Evolutionary conservation across 1,140 invertebrate species (phyloP).

Genomic region (Heliconius congener): DNA sequence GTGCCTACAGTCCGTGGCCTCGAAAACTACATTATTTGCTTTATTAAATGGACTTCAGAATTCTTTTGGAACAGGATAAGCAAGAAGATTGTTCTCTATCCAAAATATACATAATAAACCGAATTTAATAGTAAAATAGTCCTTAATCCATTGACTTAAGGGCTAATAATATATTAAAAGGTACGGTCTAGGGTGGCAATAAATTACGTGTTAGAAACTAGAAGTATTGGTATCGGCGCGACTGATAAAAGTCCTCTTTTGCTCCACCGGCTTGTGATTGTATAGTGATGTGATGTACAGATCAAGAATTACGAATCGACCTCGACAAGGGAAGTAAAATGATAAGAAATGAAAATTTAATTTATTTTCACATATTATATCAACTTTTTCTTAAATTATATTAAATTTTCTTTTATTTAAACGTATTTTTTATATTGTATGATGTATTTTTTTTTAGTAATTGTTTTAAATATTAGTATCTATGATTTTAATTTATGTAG

Average conservation of each 20-base stretch:
- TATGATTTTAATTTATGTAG: no score
- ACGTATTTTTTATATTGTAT: no score
- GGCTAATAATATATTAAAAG: not conserved
- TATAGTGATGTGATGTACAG: constrained; percentile 39
- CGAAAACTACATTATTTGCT: not conserved
- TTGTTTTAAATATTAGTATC: no score
- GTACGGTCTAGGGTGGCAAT: constrained; percentile 55
- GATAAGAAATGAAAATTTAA: not conserved
- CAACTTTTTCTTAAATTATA: no score
- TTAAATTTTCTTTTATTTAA: no score
- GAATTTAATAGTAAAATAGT: constrained; percentile 24
- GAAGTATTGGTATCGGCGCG: constrained; percentile 69
- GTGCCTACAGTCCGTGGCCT: no score
- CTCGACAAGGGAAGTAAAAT: not conserved
- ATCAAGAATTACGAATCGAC: not conserved
- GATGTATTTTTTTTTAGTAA: no score
- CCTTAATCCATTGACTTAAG: constrained; percentile 24
- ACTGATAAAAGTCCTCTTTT: constrained; percentile 74
- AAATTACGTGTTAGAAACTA: constrained; percentile 69
- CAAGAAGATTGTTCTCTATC: not conserved
- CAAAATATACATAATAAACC: not conserved
- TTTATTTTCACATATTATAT: no score
- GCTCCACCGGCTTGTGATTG: constrained; percentile 59
- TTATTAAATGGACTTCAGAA: constrained; percentile 13
- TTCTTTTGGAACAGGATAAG: constrained; percentile 17